These are phyloP conservation scores for Lepidochrysops patricia DNA, from an alignment of 2,888 invertebrate species.

Conservation along the genomic window DNA sequence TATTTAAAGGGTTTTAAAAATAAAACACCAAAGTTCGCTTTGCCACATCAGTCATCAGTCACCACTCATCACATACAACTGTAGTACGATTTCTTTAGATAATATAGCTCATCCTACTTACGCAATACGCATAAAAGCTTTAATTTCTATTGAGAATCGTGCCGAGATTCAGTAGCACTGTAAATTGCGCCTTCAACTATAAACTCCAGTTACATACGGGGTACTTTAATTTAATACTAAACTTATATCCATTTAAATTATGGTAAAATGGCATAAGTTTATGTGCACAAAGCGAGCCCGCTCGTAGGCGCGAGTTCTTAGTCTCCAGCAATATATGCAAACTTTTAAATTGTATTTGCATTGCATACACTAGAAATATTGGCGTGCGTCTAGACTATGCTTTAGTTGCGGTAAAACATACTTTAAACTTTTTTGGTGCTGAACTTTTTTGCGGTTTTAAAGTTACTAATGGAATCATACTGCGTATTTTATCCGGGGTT, in stretches of 20 bases:
- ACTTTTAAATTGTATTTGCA: conserved; percentile 72
- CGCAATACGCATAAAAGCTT: background rate
- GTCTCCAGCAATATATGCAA: conserved; percentile 62
- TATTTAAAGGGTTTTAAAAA: too few relatives aligned
- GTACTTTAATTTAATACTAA: conserved; percentile 21
- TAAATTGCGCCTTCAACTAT: background rate
- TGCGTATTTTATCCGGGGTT: background rate
- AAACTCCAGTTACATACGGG: conserved; percentile 3
- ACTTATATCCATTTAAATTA: conserved; percentile 27
- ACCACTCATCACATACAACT: background rate
- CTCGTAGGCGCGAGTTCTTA: conserved; percentile 54
- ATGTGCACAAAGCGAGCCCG: conserved; percentile 26
- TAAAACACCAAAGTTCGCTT: too few relatives aligned
- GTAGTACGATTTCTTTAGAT: background rate
- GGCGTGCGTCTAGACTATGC: conserved; percentile 36
- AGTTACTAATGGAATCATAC: background rate
- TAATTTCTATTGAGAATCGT: background rate
- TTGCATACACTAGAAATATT: conserved; percentile 67
- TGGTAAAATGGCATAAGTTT: conserved; percentile 27
- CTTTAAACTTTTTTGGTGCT: conserved; percentile 3
- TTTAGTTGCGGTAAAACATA: conserved; percentile 18
- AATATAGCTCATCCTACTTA: background rate
- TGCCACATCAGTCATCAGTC: too few relatives aligned
- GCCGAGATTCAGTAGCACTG: background rate
- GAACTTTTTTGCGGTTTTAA: background rate